A percentile compares a stretch with the other conserved stretches of the same genome.
phyloP scores from a whole-genome alignment of 2,888 invertebrate species.

The Limenitis camilla region DNA sequence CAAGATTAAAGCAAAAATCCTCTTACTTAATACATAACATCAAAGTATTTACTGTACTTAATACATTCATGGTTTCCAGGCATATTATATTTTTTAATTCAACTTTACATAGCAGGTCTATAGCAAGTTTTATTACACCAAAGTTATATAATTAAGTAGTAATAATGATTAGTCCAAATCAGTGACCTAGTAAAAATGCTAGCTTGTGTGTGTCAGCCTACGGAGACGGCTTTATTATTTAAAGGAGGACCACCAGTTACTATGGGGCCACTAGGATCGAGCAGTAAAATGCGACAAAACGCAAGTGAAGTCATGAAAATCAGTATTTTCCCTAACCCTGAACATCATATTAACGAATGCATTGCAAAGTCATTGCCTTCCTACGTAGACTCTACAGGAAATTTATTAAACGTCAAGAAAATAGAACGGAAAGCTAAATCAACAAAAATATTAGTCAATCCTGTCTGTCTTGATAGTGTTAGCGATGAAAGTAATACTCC shows the following conservation, averaged over 20 bases:
- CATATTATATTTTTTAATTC: conserved; percentile 23
- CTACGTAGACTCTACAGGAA: conserved; percentile 49
- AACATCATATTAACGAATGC: conserved; percentile 46
- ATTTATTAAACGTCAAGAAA: conserved; percentile 58
- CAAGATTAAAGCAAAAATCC: not conserved
- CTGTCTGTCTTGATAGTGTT: conserved; percentile 60
- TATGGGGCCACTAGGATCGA: conserved; percentile 70
- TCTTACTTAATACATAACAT: not conserved
- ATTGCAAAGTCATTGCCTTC: conserved; percentile 51
- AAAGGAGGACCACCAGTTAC: conserved; percentile 70
- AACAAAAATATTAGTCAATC: conserved; percentile 68
- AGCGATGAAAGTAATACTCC: conserved; percentile 63
- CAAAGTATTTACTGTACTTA: not conserved
- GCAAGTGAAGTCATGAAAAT: conserved; percentile 52
- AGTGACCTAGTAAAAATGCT: conserved; percentile 72
- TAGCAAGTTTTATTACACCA: conserved; percentile 28
- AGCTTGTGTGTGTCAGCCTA: conserved; percentile 80
- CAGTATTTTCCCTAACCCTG: conserved; percentile 46
- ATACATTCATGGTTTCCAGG: conserved; percentile 34
- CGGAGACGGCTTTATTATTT: conserved; percentile 71
- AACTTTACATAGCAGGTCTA: conserved; percentile 7
- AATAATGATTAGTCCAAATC: conserved; percentile 42
- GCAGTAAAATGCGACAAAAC: conserved; percentile 55
- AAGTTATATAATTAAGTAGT: conserved; percentile 43
- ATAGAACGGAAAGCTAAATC: conserved; percentile 66